A percentile compares a stretch with the other conserved stretches of the same genome.
Evolutionary conservation across 2,888 invertebrate genomes (phyloP).

Genomic region (Willowsia nigromaculata): DNA sequence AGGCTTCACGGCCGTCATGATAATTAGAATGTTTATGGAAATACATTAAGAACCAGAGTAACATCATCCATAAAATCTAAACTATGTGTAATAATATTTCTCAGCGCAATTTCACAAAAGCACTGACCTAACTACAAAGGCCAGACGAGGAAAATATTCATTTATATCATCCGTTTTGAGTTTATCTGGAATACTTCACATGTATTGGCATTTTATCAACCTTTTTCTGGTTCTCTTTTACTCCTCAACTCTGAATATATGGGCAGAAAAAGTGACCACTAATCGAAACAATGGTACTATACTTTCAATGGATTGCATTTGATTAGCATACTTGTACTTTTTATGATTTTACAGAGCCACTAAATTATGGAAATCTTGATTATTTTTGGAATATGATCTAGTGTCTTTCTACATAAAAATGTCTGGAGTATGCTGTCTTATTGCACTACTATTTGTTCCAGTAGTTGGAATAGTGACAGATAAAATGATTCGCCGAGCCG

Average conservation of each 20-base stretch:
- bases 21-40: too few relatives aligned
- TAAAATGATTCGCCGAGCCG: slow-evolving; percentile 67
- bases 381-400: too few relatives aligned
- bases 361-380: neutral
- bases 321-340: neutral
- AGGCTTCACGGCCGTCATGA: too few relatives aligned
- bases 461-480: slow-evolving; percentile 75
- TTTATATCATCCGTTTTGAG: neutral
- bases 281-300: slow-evolving; percentile 64
- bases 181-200: slow-evolving; percentile 73
- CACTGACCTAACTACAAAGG: neutral
- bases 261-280: slow-evolving; percentile 74
- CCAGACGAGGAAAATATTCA: neutral
- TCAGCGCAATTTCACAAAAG: too few relatives aligned
- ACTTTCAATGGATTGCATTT: too few relatives aligned
- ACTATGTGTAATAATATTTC: too few relatives aligned
- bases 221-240: slow-evolving; percentile 76
- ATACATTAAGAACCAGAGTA: too few relatives aligned
- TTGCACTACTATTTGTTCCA: slow-evolving; percentile 77
- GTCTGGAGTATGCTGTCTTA: slow-evolving; percentile 73
- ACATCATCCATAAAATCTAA: too few relatives aligned
- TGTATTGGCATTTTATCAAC: slow-evolving; percentile 77
- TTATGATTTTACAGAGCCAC: neutral
- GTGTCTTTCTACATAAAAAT: slow-evolving; percentile 76
- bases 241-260: slow-evolving; percentile 75